Evolutionary conservation across 2,797 vertebrate genomes (phyloP), one percentile per base, ranked within the genome.

Genomic region (Typhlichthys subterraneus): DNA sequence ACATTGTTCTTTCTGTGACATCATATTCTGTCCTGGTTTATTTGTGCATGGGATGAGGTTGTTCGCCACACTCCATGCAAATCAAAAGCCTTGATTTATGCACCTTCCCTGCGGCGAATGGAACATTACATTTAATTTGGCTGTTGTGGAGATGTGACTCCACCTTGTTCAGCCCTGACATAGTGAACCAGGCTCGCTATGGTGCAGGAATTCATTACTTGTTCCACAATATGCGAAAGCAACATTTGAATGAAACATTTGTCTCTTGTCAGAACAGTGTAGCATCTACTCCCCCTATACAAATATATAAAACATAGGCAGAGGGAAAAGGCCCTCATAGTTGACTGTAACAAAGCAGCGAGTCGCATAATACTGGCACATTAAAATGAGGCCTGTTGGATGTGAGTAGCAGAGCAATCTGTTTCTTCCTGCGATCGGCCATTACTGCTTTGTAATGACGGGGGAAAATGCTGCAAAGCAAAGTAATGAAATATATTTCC

Each of bases 181-280:
- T 85, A 81, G 91, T 95, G 96, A 96, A 95, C 94, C 88, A 87
- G 87, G 92, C 71, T 88, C 65, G 89, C 89, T 85, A 82, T 91
- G 90, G 88, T 90, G 82, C 85, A 84, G 84, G 90, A 95, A 97
- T 97, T 98, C 97, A 98, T 98, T 96, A 98, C 93, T 86, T 92
- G 92, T 93, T 93, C 91, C 95, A 88, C 92, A 94, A 97, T 96
- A 96, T 96, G 94, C 93, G 94, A 96, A 96, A 94, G 95, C 91
- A 94, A 93, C 93, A 96, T 98, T 96, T 95, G 95, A 98, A 97
- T 97, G 95, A 98, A 96, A 96, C 97, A 98, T 98, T 97, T 97
- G 95, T 98, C 96, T 97, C 90, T 87, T 98, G 95, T 97, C 97
- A 97, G 92, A 94, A 92, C 85, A 75, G 88, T 84, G 90, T 86